These are phyloP conservation scores for Contarinia nasturtii DNA, from an alignment of 1,140 invertebrate genomes.

Conservation along the genomic window DNA sequence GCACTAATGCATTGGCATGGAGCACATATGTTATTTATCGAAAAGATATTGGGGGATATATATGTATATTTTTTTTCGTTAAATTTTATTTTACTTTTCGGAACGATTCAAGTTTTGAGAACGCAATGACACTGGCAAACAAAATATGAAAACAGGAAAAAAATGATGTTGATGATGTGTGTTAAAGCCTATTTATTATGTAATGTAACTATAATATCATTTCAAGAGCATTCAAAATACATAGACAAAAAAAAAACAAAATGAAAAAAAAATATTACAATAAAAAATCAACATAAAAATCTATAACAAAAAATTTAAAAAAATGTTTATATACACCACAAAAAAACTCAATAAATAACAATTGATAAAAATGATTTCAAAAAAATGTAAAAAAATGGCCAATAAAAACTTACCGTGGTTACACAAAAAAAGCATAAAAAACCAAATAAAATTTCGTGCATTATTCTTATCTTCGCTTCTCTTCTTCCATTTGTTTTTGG, in stretches of 20 bases:
- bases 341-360: conserved; percentile 2
- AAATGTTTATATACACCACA: conserved; percentile 3
- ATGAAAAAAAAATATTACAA: not conserved
- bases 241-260: not conserved
- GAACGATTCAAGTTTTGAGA: too few species aligned
- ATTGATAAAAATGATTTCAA: not conserved
- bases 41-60: too few species aligned
- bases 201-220: conserved; percentile 1
- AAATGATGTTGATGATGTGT: too few species aligned
- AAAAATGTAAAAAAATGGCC: conserved; percentile 1
- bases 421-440: conserved; percentile 1
- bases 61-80: too few species aligned
- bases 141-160: too few species aligned
- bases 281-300: conserved; percentile 1
- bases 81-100: too few species aligned
- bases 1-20: too few species aligned
- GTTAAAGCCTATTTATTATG: not conserved
- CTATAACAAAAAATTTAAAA: not conserved
- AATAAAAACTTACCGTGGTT: conserved; percentile 3
- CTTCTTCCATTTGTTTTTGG: too few species aligned
- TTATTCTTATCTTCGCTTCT: too few species aligned
- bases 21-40: too few species aligned
- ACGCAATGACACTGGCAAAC: too few species aligned
- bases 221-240: not conserved
- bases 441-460: conserved; percentile 2